Conservation (phyloP, 2,888 invertebrate genomes). For the Microplitis deprimator region DNA sequence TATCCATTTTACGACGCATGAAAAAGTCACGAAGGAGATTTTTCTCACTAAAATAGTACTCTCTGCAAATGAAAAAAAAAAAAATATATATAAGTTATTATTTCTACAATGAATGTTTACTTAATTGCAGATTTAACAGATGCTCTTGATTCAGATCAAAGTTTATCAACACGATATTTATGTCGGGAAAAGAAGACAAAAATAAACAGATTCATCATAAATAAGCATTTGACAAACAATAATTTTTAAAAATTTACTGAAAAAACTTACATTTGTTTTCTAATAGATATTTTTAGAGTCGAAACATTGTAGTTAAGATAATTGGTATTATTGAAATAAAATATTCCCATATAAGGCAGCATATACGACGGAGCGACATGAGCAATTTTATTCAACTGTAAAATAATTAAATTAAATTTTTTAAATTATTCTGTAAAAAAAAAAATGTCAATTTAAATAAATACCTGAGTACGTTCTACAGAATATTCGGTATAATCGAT, state of each 20-base stretch:
- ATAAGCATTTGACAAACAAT: background rate
- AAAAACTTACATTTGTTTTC: conserved; percentile 89
- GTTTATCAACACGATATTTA: conserved; percentile 62
- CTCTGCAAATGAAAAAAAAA: conserved; percentile 76
- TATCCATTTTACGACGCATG: conserved; percentile 96
- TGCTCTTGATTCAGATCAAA: conserved; percentile 57
- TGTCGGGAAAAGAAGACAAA: conserved; percentile 70
- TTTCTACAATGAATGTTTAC: background rate
- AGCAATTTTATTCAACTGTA: conserved; percentile 67
- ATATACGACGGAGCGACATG: conserved; percentile 64
- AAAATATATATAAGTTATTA: background rate
- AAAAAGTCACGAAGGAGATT: conserved; percentile 97
- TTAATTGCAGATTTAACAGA: background rate
- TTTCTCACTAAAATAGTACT: conserved; percentile 98
- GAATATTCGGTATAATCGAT: conserved; percentile 73
- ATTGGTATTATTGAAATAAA: conserved; percentile 76
- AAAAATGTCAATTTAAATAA: background rate
- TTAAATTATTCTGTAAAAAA: background rate
- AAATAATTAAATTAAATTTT: background rate
- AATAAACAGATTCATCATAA: conserved; percentile 59
- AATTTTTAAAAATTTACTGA: background rate
- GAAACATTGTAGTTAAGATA: conserved; percentile 76
- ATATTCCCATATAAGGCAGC: conserved; percentile 76
- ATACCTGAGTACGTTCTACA: conserved; percentile 72
- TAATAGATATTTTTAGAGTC: conserved; percentile 86